Base-by-base conservation (phyloP, 2,113 vertebrate species). In the Tragulus kanchil region DNA sequence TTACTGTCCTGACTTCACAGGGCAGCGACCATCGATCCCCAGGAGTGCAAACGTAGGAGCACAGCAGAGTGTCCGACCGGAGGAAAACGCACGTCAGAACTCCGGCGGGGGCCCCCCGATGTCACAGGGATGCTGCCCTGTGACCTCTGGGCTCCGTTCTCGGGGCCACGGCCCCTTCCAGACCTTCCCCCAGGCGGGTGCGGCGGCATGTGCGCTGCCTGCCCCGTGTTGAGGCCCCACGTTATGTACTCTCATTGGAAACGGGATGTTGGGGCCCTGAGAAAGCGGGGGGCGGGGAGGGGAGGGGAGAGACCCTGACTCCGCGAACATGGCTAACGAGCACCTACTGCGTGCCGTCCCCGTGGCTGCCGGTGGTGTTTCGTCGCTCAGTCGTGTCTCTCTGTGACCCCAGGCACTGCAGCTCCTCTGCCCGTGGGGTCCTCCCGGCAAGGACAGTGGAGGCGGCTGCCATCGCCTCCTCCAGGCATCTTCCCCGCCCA, bases 1-100 rank as follows among this genome's bases (percentile, higher is more conserved):
- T 96, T 89, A 97, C 95, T 91, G 83, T 96, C 83, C 93, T 26
- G 48, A 50, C 71, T 58, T 71, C 93, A 95, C 56, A 84, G 89
- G 16, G 83, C 59, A 28, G 6, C 1, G 5, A 25, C 69, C 67
- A 94, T 96, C 1, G 96, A 97, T 96, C 65, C 25, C 25, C 0
- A 13, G 0, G n/a, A 84, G 45, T 1, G 31, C 59, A 88, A 93
- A 94, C 71, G 31, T 14, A 31, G 42, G 85, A 93, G 94, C 31
- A 73, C 93, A 86, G 26, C 78, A 8, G 62, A 58, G 62, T 58
- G 95, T 62, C 84, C 89, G 69, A 42, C 11, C 0, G 8, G 90
- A 54, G 52, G 79, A 59, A 93, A 78, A 67, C 23, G 3, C 94
- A 86, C 28, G 78, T 97, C 96, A 97, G 45, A 90, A 95, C 61